Conservation (phyloP, 92 coral and sea anemone species). For the Montipora capitata region DNA sequence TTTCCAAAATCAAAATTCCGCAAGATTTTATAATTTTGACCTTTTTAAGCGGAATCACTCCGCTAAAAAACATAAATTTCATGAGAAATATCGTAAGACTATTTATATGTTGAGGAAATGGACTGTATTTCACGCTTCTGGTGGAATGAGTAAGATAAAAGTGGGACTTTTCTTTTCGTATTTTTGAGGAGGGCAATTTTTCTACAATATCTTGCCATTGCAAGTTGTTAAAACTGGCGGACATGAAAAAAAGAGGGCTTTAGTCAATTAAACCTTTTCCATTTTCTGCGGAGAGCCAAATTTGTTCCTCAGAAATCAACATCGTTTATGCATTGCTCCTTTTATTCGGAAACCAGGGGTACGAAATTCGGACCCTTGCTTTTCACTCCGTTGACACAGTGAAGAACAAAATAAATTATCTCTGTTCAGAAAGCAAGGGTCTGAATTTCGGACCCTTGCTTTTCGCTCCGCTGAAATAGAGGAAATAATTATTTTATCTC, state of each 20-base stretch:
- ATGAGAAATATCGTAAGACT: not conserved
- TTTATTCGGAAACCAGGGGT: not conserved
- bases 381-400: not conserved
- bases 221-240: not conserved
- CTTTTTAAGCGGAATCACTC: not conserved
- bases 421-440: not conserved
- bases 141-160: too few species aligned
- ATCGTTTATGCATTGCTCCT: not conserved
- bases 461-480: too few species aligned
- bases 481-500: too few species aligned
- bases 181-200: too few species aligned
- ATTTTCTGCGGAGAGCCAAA: not conserved
- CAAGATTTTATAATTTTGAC: not conserved
- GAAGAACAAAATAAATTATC: not conserved
- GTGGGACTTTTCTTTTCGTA: too few species aligned
- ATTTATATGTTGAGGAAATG: too few species aligned
- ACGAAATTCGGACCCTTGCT: not conserved
- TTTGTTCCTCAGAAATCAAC: not conserved
- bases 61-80: not conserved
- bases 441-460: slow-evolving; percentile 7
- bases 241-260: not conserved
- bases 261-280: not conserved
- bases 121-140: too few species aligned
- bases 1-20: not conserved
- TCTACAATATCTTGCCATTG: too few species aligned